Evolutionary conservation across 1,140 invertebrate genomes (phyloP).

Genomic region (Manduca sexta): DNA sequence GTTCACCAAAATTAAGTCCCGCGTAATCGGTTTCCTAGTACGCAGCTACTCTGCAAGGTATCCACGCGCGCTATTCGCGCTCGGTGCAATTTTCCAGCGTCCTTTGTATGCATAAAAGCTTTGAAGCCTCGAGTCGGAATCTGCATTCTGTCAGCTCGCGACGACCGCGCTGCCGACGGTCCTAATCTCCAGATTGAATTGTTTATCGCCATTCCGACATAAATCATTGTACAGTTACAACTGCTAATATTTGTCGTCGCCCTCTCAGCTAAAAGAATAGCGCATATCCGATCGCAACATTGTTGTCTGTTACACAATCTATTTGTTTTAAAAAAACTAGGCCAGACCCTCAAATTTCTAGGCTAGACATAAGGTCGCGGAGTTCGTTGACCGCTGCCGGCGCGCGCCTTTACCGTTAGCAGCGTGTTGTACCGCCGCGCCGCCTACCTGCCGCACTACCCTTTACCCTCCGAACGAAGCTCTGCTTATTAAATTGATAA

Average conservation of each 20-base stretch:
- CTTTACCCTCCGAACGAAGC: conserved; percentile 21
- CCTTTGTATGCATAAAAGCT: conserved; percentile 48
- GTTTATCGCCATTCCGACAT: conserved; percentile 13
- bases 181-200: conserved; percentile 17
- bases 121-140: conserved; percentile 21
- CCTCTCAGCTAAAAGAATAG: neutral
- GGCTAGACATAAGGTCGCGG: conserved; percentile 50
- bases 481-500: too few species aligned
- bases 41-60: too few species aligned
- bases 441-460: conserved; percentile 29
- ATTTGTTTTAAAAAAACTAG: conserved; percentile 38
- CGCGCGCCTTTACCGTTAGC: conserved; percentile 47
- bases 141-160: conserved; percentile 23
- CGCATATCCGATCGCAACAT: too few species aligned
- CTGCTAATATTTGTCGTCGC: too few species aligned
- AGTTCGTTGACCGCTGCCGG: conserved; percentile 53
- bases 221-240: neutral
- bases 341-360: conserved; percentile 60
- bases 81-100: conserved; percentile 23
- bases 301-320: conserved; percentile 15
- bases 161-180: conserved; percentile 2
- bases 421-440: conserved; percentile 23
- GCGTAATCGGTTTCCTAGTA: too few species aligned
- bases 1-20: too few species aligned
- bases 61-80: neutral